Evolutionary conservation across 2,888 invertebrate genomes (phyloP).

Genomic region (Pelosia muscerda): DNA sequence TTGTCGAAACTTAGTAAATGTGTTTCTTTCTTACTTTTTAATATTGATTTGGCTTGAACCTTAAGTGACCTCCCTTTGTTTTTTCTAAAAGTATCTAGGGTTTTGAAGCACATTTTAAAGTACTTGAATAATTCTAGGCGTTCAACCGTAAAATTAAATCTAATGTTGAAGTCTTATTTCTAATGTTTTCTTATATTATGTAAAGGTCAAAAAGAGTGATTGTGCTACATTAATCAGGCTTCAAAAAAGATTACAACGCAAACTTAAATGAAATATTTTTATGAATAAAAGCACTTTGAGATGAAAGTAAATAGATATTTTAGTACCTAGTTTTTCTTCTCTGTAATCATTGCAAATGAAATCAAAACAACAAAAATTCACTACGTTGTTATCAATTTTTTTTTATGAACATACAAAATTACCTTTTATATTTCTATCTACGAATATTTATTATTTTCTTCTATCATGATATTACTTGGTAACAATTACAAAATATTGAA

Average conservation of each 20-base stretch:
- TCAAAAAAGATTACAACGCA: background rate
- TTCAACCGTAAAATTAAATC: constrained; percentile 1
- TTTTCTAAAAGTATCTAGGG: background rate
- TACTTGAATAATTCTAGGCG: background rate
- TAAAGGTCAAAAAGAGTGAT: background rate
- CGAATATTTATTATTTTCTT: background rate
- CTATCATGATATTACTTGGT: background rate
- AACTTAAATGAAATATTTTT: background rate
- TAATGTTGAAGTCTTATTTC: background rate
- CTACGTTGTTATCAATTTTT: too few relatives aligned
- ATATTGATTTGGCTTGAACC: background rate
- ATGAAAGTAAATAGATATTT: background rate
- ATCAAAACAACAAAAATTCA: too few relatives aligned
- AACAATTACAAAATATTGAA: background rate
- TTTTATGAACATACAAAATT: too few relatives aligned
- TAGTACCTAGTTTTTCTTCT: too few relatives aligned
- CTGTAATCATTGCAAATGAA: too few relatives aligned
- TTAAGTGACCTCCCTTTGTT: background rate
- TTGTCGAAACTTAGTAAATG: too few relatives aligned
- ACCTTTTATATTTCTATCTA: too few relatives aligned
- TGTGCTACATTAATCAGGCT: background rate
- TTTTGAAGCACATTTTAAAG: background rate
- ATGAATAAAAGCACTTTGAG: background rate
- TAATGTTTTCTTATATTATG: background rate
- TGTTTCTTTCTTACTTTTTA: background rate